Percentiles rank a stretch among this genome's conserved stretches.
Evolutionary conservation across 2,113 vertebrate species (phyloP).

Genomic region (Oryzias celebensis): DNA sequence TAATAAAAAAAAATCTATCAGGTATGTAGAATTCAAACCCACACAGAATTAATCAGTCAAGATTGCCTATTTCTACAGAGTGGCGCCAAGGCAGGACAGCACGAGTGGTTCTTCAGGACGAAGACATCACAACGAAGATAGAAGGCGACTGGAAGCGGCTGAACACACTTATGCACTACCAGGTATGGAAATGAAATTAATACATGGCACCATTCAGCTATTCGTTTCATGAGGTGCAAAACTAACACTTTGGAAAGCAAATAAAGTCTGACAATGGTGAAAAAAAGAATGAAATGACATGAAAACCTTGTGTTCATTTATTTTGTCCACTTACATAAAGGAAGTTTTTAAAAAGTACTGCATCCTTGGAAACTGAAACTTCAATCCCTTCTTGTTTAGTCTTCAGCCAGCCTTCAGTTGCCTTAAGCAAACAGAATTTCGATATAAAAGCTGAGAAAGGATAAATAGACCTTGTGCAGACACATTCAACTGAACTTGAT

Average conservation of each 20-base stretch:
- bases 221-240: not conserved
- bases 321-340: too few relatives aligned
- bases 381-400: too few relatives aligned
- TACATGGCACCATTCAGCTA: not conserved
- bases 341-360: too few relatives aligned
- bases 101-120: conserved; percentile 90
- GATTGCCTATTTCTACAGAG: conserved; percentile 71
- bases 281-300: too few relatives aligned
- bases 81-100: conserved; percentile 93
- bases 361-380: too few relatives aligned
- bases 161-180: conserved; percentile 90
- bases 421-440: too few relatives aligned
- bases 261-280: too few relatives aligned
- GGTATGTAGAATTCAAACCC: conserved; percentile 5
- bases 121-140: conserved; percentile 96
- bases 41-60: conserved; percentile 14
- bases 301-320: too few relatives aligned
- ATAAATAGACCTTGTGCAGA: conserved; percentile 12
- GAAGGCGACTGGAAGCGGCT: conserved; percentile 93
- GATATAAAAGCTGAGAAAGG: too few relatives aligned
- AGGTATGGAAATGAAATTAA: conserved; percentile 73
- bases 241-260: not conserved
- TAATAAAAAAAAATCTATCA: conserved; percentile 16
- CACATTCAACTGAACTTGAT: conserved; percentile 24
- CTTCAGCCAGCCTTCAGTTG: too few relatives aligned